Conservation (phyloP, 2,888 invertebrate genomes). For the Heteromyza rotundicornis region DNA sequence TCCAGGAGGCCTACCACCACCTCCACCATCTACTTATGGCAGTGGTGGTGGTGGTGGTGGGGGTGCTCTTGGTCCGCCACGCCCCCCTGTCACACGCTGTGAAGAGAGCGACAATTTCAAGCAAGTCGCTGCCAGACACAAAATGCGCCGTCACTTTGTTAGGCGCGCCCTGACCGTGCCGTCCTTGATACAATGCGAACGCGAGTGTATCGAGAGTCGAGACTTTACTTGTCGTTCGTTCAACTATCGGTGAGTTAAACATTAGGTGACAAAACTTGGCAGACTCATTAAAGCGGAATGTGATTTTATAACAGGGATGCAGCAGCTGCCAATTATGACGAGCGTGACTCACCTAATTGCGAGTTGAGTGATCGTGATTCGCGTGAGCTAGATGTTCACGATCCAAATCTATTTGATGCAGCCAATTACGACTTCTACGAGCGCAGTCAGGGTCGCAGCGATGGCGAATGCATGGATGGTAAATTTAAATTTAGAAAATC, state of each 20-base stretch:
- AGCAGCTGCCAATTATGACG: constrained; percentile 68
- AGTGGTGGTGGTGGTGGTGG: constrained; percentile 42
- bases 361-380: constrained; percentile 88
- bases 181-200: constrained; percentile 80
- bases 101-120: constrained; percentile 83
- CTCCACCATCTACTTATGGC: constrained; percentile 43
- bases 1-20: constrained; percentile 41
- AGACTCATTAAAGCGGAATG: no score
- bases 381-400: constrained; percentile 81
- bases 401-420: constrained; percentile 84
- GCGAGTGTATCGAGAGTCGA: constrained; percentile 81
- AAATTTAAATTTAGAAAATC: constrained; percentile 49
- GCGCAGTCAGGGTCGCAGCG: constrained; percentile 74
- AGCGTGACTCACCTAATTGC: constrained; percentile 72
- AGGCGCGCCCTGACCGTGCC: constrained; percentile 76
- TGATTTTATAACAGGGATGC: constrained; percentile 61
- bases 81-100: constrained; percentile 68
- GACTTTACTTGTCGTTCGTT: constrained; percentile 88
- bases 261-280: no score
- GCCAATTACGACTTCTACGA: constrained; percentile 88
- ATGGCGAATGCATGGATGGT: constrained; percentile 86
- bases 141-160: constrained; percentile 80
- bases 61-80: constrained; percentile 58
- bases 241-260: constrained; percentile 77
- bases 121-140: constrained; percentile 78